phyloP scores from a whole-genome alignment of 2,797 vertebrate species.

The Cheirogaleus major region DNA sequence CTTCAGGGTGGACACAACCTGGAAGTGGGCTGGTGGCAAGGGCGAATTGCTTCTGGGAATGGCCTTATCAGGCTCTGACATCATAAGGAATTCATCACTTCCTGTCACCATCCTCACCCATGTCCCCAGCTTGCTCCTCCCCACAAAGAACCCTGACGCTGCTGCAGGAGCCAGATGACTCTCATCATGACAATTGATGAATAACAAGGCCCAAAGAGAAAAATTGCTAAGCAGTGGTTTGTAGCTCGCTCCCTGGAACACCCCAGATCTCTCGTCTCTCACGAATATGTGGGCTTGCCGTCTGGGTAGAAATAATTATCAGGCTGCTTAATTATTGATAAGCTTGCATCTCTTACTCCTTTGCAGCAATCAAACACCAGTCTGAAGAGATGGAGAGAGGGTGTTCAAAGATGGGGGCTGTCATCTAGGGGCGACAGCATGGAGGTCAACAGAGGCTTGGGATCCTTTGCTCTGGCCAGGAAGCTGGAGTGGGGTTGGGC shows the following conservation, averaged over 20 bases:
- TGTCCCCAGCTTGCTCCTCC: background rate
- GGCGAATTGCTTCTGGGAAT: background rate
- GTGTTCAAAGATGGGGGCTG: background rate
- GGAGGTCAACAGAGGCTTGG: background rate
- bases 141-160: background rate
- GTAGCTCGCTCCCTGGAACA: background rate
- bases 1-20: accelerated
- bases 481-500: background rate
- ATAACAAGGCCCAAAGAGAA: background rate
- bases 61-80: background rate
- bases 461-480: background rate
- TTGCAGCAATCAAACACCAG: background rate
- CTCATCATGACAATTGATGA: background rate
- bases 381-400: background rate
- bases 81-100: background rate
- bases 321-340: background rate
- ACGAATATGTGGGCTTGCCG: background rate
- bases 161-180: background rate
- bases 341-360: background rate
- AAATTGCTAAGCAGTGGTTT: accelerated
- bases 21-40: accelerated
- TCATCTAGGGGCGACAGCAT: no score
- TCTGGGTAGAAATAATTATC: background rate
- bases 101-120: background rate
- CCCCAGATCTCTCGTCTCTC: background rate